Percentiles rank a stretch among this genome's conserved stretches.
phyloP scores from a whole-genome alignment of 1,140 invertebrate genomes.

The Elymnias hypermnestra region DNA sequence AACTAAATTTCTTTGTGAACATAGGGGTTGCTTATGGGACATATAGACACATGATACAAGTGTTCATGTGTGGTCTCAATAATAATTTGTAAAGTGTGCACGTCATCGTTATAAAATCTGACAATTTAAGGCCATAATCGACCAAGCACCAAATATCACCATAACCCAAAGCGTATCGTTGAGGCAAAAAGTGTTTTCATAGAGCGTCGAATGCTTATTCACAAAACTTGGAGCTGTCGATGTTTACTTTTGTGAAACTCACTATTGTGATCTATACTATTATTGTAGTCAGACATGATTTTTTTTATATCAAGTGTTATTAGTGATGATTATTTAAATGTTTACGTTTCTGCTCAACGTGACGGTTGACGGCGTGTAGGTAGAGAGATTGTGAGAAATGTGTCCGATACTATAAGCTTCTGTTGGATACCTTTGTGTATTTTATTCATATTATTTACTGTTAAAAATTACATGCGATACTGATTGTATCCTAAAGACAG shows the following conservation, averaged over 20 bases:
- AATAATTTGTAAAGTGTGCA: neutral
- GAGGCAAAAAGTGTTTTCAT: constrained; percentile 20
- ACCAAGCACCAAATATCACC: constrained; percentile 3
- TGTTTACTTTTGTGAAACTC: constrained; percentile 47
- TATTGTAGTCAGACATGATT: constrained; percentile 44
- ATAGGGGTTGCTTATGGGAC: too few species aligned
- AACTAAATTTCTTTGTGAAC: too few species aligned
- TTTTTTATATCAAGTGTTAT: constrained; percentile 39
- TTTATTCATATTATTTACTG: constrained; percentile 6
- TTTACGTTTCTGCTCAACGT: constrained; percentile 66
- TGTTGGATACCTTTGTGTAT: constrained; percentile 8
- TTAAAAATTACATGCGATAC: too few species aligned
- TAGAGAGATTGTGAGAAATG: constrained; percentile 41
- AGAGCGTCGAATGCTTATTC: constrained; percentile 18
- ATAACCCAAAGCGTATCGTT: neutral
- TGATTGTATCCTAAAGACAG: too few species aligned
- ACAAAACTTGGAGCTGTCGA: constrained; percentile 31
- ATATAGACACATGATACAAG: too few species aligned
- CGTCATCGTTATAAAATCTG: constrained; percentile 1
- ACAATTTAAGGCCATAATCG: neutral
- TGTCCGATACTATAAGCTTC: constrained; percentile 36
- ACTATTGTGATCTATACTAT: constrained; percentile 44
- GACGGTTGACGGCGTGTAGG: constrained; percentile 53
- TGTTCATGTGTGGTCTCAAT: neutral
- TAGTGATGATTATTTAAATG: constrained; percentile 65